Conservation (phyloP, 2,797 vertebrate genomes). For the Silurus aristotelis region DNA sequence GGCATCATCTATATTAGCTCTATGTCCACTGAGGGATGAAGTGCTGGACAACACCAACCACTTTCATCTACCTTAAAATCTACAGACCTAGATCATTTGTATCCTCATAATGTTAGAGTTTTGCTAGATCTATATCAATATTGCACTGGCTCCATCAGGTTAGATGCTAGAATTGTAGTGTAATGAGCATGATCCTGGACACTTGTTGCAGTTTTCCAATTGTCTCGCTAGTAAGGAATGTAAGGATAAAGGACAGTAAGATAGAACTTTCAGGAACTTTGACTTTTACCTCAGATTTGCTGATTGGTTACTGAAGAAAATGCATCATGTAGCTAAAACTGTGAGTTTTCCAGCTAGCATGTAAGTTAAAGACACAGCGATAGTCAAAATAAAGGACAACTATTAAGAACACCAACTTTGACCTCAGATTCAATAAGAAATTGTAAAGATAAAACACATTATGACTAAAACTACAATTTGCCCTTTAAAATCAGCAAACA, state of each 20-base stretch:
- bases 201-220: not conserved
- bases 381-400: no score
- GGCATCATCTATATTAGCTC: not conserved
- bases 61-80: not conserved
- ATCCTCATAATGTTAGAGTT: not conserved
- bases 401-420: no score
- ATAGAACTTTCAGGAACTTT: no score
- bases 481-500: not conserved
- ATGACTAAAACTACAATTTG: no score
- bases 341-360: no score
- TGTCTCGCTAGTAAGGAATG: not conserved
- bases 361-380: no score
- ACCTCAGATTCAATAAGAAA: no score
- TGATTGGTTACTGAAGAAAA: no score
- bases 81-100: not conserved
- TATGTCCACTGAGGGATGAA: not conserved
- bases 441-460: no score
- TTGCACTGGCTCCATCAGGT: not conserved
- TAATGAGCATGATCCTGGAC: not conserved
- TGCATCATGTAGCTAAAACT: no score
- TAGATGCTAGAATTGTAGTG: not conserved
- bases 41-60: not conserved
- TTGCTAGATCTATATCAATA: not conserved
- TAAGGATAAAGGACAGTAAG: no score
- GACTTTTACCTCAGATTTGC: no score